These are phyloP conservation scores for human DNA, from an alignment of 2,113 vertebrate genomes.

Conservation along the genomic window DNA sequence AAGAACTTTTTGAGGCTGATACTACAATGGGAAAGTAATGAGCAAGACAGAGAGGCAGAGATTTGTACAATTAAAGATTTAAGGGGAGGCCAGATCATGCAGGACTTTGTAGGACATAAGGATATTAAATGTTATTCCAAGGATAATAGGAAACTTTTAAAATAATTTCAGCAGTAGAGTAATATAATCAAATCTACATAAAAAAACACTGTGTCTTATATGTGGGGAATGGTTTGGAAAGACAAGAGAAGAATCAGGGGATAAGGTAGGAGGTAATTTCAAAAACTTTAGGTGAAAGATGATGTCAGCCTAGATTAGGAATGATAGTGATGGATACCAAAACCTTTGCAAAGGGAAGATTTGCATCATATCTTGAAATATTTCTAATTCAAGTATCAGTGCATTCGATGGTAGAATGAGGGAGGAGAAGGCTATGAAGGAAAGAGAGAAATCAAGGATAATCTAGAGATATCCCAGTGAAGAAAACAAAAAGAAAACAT, in stretches of 20 bases:
- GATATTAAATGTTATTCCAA: not conserved
- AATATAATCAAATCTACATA: not conserved
- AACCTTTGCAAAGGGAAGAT: not conserved
- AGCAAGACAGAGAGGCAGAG: not conserved
- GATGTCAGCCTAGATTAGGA: not conserved
- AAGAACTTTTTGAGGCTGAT: not conserved
- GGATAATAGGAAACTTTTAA: not conserved
- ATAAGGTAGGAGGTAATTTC: not conserved
- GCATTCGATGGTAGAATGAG: not conserved
- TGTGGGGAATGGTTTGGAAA: not conserved
- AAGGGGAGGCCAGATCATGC: not conserved
- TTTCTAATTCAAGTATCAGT: not conserved
- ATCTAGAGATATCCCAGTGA: not conserved
- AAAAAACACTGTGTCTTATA: not conserved
- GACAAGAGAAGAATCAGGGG: not conserved
- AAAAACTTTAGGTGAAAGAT: not conserved
- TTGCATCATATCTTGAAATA: not conserved
- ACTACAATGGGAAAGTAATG: not conserved
- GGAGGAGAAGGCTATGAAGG: not conserved
- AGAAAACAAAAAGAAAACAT: not conserved
- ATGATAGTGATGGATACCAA: not conserved
- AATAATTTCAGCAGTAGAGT: not conserved
- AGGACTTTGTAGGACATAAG: not conserved
- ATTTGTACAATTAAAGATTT: not conserved
- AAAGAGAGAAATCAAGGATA: not conserved